Conservation (phyloP, 2,797 vertebrate species). For the Clarias laeviceps region DNA sequence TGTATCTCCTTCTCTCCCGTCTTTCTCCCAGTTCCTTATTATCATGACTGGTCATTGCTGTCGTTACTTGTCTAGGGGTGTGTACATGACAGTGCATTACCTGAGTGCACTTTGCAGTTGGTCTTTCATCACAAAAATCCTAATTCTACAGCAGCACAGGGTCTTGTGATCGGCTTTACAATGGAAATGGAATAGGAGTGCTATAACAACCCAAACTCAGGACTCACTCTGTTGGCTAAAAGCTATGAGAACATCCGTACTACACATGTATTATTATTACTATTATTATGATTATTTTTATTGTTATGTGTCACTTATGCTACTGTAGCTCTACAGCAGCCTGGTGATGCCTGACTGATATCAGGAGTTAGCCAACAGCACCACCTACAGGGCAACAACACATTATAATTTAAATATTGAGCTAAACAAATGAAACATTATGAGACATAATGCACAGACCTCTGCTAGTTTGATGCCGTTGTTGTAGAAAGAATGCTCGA, state of each 20-base stretch:
- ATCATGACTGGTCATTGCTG: neutral
- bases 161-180: neutral
- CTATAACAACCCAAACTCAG: neutral
- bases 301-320: neutral
- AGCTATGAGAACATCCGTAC: neutral
- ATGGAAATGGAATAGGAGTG: neutral
- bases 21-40: neutral
- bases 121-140: neutral
- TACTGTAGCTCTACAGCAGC: too few relatives aligned
- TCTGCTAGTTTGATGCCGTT: constrained; percentile 71
- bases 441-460: constrained; percentile 52
- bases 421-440: neutral
- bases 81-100: neutral
- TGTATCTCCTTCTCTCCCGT: neutral
- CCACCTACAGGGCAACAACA: constrained; percentile 57
- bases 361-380: constrained; percentile 40
- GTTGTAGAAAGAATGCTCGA: constrained; percentile 77
- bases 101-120: neutral
- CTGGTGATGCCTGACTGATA: neutral
- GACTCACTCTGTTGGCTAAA: neutral
- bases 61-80: neutral
- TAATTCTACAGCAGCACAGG: neutral
- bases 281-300: constrained; percentile 4
- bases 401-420: neutral
- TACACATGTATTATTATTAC: constrained; percentile 13